phyloP scores from a whole-genome alignment of 2,797 vertebrate species.

The Acipenser oxyrinchus region DNA sequence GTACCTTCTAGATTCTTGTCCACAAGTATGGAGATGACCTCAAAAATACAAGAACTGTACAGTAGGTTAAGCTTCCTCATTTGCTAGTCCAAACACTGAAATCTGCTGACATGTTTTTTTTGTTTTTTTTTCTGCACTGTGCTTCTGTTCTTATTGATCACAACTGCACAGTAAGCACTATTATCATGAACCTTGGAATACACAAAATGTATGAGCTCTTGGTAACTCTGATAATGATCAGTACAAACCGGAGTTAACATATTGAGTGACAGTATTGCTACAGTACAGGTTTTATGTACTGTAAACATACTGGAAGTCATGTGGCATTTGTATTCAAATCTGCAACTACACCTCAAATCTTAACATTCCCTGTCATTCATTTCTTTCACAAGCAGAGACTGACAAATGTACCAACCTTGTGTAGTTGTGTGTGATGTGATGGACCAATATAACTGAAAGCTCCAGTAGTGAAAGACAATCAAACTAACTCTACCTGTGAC shows the following conservation, averaged over 20 bases:
- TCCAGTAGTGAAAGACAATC: too few species aligned
- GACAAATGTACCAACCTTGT: too few species aligned
- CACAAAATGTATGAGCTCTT: conserved; percentile 12
- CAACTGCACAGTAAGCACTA: conserved; percentile 24
- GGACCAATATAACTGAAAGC: too few species aligned
- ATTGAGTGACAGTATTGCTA: not conserved
- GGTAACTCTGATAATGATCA: conserved; percentile 12
- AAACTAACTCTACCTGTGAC: too few species aligned
- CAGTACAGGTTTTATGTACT: not conserved
- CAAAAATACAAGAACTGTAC: not conserved
- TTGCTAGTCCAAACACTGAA: not conserved
- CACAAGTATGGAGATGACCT: too few species aligned
- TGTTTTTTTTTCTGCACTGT: not conserved
- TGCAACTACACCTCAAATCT: too few species aligned
- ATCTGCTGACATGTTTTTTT: conserved; percentile 18
- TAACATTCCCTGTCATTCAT: too few species aligned
- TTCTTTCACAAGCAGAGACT: too few species aligned
- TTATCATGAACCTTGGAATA: conserved; percentile 9
- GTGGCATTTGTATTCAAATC: not conserved
- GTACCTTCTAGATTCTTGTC: too few species aligned
- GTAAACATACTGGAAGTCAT: not conserved
- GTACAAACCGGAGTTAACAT: not conserved
- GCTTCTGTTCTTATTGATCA: conserved; percentile 23
- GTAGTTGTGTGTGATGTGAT: too few species aligned
- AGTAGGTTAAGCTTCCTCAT: not conserved